Base-by-base conservation (phyloP, 23 tunicate genomes). In the Phallusia fumigata region DNA sequence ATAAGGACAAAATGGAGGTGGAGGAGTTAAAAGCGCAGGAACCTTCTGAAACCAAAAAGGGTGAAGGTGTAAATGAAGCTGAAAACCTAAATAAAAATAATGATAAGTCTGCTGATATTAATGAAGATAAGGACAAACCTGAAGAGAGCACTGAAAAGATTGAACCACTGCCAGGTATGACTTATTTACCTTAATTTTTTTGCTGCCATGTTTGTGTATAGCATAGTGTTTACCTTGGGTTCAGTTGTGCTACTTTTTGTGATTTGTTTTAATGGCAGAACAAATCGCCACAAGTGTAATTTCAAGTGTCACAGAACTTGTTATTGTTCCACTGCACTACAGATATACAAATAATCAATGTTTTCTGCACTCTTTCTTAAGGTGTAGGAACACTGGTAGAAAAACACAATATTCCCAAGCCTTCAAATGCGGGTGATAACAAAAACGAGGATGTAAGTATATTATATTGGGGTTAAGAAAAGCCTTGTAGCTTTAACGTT, bases 341-440 rank as follows among this genome's bases (percentile, higher is more conserved):
- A n/a, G n/a, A n/a, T n/a, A n/a, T n/a, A n/a, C n/a, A n/a, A n/a
- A n/a, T n/a, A n/a, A n/a, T n/a, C n/a, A n/a, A n/a, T n/a, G n/a
- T n/a, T n/a, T n/a, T n/a, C n/a, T n/a, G n/a, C n/a, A n/a, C n/a
- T 40, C 5, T 58, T 58, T 58, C 35, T 78, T 10, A 75, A 86
- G 90, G 90, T 33, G 90, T 86, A 45, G 90, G 83, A 0, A 86
- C 90, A 18, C 52, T 86, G 35, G 90, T 86, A 40, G 90, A 86
- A 79, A 86, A 86, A 73, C 84, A 86, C 74, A 65, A 83, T 58
- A 16, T 58, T 58, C 8, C 3, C 69, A 58, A 58, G 69, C 69
- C 26, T 21, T 16, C 69, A 58, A 58, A 58, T 16, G 16, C 69
- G 3, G 69, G 13, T 58, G 44, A 33, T 3, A 74, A 33, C 44